Percentiles rank a stretch among this genome's conserved stretches.
phyloP scores from a whole-genome alignment of 2,113 vertebrate species.

The Apodemus speciosus region DNA sequence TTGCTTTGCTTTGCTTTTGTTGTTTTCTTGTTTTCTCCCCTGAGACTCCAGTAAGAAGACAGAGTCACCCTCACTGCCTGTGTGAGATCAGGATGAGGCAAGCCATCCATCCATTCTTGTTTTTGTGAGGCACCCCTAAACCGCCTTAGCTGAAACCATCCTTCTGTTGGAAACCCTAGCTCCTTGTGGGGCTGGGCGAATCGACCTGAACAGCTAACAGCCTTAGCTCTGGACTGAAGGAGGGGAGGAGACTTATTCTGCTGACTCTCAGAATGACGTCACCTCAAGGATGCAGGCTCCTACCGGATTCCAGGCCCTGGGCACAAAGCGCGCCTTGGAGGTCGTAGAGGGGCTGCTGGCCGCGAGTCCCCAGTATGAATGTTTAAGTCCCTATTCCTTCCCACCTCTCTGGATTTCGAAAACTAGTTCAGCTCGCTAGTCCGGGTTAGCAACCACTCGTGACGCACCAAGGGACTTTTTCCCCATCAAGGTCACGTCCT shows the following conservation, averaged over 20 bases:
- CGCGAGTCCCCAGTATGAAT: not conserved
- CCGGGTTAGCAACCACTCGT: not conserved
- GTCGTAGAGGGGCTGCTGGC: not conserved
- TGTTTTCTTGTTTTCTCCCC: not conserved
- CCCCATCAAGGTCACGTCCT: slow-evolving; percentile 39
- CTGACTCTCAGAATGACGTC: not conserved
- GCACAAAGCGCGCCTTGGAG: not conserved
- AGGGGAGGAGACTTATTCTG: not conserved
- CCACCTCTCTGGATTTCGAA: not conserved
- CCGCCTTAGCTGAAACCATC: not conserved
- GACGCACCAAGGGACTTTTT: not conserved
- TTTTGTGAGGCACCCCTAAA: slow-evolving; percentile 6
- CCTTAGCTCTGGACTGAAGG: not conserved
- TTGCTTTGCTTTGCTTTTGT: not conserved
- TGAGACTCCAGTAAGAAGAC: not conserved
- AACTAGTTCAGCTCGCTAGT: slow-evolving; percentile 54
- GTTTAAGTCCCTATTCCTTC: not conserved
- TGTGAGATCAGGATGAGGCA: not conserved
- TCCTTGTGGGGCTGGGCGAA: not conserved
- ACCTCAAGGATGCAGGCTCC: not conserved
- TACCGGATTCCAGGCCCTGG: not conserved
- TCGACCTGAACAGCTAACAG: not conserved
- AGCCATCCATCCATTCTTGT: not conserved
- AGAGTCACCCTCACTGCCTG: not conserved
- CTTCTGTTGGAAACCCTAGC: not conserved